Base-by-base conservation (phyloP, 1,140 invertebrate species). In the Mya arenaria region DNA sequence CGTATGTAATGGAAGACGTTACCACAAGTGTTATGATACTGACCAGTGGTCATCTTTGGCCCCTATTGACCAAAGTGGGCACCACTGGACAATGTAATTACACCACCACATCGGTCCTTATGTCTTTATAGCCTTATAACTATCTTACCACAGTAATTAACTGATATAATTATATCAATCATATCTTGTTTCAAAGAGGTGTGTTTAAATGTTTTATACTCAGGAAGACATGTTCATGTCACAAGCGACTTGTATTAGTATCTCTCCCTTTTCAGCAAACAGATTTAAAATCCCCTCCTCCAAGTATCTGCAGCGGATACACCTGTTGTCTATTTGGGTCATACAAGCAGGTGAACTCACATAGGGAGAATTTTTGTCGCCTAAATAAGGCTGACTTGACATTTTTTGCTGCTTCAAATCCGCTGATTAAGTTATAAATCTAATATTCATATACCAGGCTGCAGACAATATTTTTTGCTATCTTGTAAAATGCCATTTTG, bases 111-210 rank as follows among this genome's bases (percentile, higher is more conserved):
- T 3, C 23, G 8, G n/a, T 30, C 36, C 32, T 62, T 62, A 74
- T 56, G 36, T 28, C 32, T 74, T 74, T 39, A 74, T 74, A 19
- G 55, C 56, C 4, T 34, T 41, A 28, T 10, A 52, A 25, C 28
- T 23, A 28, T 30, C 15, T 32, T 41, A 28, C 44, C 37, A 41
- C 44, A 41, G 37, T 39, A 74, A 62, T 74, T 74, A 74, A 34
- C 37, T 28, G 30, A 28, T 13, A 34, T 56, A 74, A 74, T 74
- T 62, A 74, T 62, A 74, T 74, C 56, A 74, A 74, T 74, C 72
- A 74, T 23, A 62, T 39, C 19, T 17, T n/a, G 72, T 62, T 74
- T 28, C 39, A 13, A 62, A 36, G 23, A 13, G 10, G 48, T 17
- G 25, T n/a, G 19, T 17, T 52, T 52, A n/a, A 3, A 52, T 52